Evolutionary conservation across 2,888 invertebrate genomes (phyloP).

Genomic region (Meiosimyza decipiens): DNA sequence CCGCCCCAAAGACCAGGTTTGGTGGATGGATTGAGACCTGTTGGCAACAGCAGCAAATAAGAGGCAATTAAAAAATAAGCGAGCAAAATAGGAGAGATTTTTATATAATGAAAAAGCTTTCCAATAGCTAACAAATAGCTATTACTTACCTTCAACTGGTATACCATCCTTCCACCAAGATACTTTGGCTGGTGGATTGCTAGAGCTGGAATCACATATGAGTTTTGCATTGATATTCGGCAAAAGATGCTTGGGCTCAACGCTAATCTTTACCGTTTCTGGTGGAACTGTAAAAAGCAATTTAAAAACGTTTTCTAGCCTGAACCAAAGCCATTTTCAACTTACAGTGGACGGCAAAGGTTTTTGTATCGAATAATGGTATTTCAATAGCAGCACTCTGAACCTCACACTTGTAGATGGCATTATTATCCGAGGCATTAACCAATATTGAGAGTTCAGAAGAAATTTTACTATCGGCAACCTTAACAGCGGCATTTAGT

Average conservation of each 20-base stretch:
- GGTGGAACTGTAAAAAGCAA: constrained; percentile 54
- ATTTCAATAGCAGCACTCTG: constrained; percentile 63
- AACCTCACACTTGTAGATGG: constrained; percentile 63
- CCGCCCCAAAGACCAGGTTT: constrained; percentile 63
- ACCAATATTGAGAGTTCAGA: constrained; percentile 60
- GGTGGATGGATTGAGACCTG: constrained; percentile 57
- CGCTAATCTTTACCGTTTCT: constrained; percentile 61
- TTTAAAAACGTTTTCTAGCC: background rate
- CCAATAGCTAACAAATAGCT: background rate
- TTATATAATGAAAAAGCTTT: background rate
- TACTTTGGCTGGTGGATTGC: constrained; percentile 62
- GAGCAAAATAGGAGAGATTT: background rate
- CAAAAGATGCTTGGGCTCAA: constrained; percentile 59
- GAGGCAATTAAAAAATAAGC: background rate
- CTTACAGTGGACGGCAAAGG: constrained; percentile 62
- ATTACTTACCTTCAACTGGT: constrained; percentile 56
- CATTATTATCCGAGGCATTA: constrained; percentile 62
- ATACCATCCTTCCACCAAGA: constrained; percentile 65
- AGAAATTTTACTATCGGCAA: constrained; percentile 56
- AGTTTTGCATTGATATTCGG: constrained; percentile 61
- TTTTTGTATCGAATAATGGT: constrained; percentile 60
- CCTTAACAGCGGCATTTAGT: constrained; percentile 56
- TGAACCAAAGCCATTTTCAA: constrained; percentile 19
- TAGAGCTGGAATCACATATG: constrained; percentile 63
- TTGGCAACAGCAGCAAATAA: background rate